Percentiles rank a stretch among this genome's conserved stretches.
phyloP scores from a whole-genome alignment of 2,113 vertebrate species.

The Anser cygnoides region DNA sequence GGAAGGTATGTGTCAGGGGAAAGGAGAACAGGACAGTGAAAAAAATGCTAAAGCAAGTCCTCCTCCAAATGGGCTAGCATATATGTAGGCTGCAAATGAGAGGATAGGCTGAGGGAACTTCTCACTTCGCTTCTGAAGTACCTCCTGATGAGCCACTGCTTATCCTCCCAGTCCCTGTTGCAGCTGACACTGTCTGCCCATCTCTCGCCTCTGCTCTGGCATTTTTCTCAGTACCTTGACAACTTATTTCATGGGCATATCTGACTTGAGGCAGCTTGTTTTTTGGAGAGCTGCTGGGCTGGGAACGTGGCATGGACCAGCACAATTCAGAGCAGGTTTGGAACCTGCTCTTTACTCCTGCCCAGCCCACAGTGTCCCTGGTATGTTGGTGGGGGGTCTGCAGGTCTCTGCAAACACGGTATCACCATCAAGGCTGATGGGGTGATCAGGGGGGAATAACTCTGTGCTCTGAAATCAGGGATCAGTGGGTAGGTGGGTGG shows the following conservation, averaged over 20 bases:
- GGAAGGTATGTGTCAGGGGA: neutral
- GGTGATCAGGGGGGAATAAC: neutral
- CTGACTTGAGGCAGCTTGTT: neutral
- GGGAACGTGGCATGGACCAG: neutral
- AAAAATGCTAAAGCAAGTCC: neutral
- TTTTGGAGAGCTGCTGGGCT: neutral
- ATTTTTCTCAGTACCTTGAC: neutral
- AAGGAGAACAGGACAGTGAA: neutral
- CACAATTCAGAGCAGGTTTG: neutral
- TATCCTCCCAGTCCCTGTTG: neutral
- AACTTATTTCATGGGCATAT: neutral
- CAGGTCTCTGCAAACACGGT: rapidly evolving
- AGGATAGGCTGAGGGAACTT: neutral
- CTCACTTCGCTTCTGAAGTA: neutral
- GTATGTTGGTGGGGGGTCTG: rapidly evolving
- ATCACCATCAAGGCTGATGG: rapidly evolving
- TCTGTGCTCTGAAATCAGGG: neutral
- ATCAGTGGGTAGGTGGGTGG: neutral
- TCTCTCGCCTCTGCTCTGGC: neutral
- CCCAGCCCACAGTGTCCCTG: rapidly evolving
- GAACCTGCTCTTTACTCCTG: rapidly evolving
- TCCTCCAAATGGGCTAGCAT: neutral
- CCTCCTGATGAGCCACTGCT: neutral
- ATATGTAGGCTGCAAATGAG: rapidly evolving
- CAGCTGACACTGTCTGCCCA: neutral